Conservation (phyloP, 2,113 vertebrate genomes). For the Rhinolophus ferrumequinum region DNA sequence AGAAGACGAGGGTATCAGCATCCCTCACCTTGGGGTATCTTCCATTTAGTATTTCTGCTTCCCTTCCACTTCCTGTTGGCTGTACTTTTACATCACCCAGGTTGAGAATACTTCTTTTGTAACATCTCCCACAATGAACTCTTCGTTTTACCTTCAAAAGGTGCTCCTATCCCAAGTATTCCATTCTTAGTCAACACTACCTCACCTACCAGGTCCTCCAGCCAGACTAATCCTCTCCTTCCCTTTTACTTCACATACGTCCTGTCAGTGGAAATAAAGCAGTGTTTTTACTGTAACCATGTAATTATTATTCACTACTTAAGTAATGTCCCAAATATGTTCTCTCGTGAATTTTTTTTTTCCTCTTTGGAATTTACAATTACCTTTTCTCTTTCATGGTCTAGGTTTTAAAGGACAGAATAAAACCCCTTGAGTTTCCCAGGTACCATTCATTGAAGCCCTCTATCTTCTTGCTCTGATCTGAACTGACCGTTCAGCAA, state of each 20-base stretch:
- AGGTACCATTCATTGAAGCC: not conserved
- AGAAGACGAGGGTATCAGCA: not conserved
- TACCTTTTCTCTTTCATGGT: not conserved
- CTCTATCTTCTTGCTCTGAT: not conserved
- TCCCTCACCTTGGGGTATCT: not conserved
- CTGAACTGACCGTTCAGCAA: not conserved
- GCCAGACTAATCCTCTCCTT: not conserved
- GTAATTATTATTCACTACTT: slow-evolving; percentile 42
- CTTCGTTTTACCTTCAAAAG: not conserved
- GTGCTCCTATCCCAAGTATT: not conserved
- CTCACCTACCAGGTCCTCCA: not conserved
- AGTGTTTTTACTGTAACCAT: not conserved
- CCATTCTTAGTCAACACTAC: not conserved
- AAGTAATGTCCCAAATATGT: slow-evolving; percentile 19
- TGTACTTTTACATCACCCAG: not conserved
- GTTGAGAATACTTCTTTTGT: not conserved
- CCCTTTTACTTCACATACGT: not conserved
- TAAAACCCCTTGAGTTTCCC: not conserved
- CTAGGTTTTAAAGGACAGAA: not conserved
- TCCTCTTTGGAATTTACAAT: not conserved
- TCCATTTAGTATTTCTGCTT: not conserved
- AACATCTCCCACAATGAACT: not conserved
- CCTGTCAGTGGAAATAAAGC: not conserved
- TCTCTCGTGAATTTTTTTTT: not conserved
- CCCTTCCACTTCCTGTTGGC: not conserved